phyloP scores from a whole-genome alignment of 2,888 invertebrate species.

The Eurois occulta region DNA sequence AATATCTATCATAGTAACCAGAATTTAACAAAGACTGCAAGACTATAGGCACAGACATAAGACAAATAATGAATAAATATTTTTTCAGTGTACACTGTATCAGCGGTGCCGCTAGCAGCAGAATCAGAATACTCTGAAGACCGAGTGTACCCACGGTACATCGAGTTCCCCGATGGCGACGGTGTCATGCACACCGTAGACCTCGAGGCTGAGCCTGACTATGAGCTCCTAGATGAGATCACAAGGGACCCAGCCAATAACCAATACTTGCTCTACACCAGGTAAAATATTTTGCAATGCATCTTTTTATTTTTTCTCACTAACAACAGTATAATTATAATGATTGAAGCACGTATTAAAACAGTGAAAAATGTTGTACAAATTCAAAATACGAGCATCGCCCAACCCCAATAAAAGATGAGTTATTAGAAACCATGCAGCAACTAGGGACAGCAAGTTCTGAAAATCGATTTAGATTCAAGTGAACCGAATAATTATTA shows the following conservation, averaged over 20 bases:
- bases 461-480: background rate
- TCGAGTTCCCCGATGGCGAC: constrained; percentile 75
- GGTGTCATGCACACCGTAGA: constrained; percentile 74
- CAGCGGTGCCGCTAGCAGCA: constrained; percentile 68
- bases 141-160: constrained; percentile 71
- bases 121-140: constrained; percentile 49
- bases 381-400: background rate
- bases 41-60: background rate
- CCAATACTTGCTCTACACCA: constrained; percentile 72
- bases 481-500: background rate
- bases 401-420: background rate
- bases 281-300: constrained; percentile 60
- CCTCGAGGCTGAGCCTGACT: constrained; percentile 72
- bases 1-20: background rate
- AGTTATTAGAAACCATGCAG: background rate
- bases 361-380: background rate
- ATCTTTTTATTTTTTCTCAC: background rate
- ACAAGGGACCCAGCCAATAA: constrained; percentile 74
- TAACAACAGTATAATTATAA: background rate
- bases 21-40: too few relatives aligned
- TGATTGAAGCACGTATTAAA: background rate
- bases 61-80: background rate
- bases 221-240: constrained; percentile 69
- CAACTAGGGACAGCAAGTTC: background rate
- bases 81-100: constrained; percentile 68